Evolutionary conservation across 1,140 invertebrate genomes (phyloP).

Genomic region (Solen grandis): DNA sequence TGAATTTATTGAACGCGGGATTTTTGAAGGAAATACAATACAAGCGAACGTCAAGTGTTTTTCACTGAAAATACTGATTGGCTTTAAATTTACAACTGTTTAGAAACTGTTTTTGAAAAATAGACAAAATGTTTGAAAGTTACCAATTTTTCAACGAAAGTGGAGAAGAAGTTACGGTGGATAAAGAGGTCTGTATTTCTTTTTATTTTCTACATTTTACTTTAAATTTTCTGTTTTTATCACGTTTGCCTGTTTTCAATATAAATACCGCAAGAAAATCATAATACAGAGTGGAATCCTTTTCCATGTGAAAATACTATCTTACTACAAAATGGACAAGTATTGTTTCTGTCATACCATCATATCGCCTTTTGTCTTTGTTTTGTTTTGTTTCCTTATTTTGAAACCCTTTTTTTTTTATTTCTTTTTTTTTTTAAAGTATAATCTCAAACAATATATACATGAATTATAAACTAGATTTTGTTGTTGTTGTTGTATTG

Average conservation of each 20-base stretch:
- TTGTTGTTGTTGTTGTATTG: too few relatives aligned
- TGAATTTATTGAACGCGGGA: too few relatives aligned
- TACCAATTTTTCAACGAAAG: background rate
- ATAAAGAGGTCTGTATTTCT: background rate
- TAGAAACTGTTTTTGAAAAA: background rate
- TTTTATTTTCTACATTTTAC: background rate
- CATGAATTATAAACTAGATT: too few relatives aligned
- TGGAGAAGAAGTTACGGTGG: background rate
- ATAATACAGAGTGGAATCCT: background rate
- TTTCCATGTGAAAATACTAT: background rate
- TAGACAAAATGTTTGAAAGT: background rate
- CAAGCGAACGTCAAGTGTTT: too few relatives aligned
- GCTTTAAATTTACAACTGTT: too few relatives aligned
- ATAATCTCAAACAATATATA: too few relatives aligned
- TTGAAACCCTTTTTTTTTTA: too few relatives aligned
- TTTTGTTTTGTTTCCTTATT: too few relatives aligned
- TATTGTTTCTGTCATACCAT: background rate
- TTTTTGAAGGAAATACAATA: too few relatives aligned
- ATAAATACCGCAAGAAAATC: too few relatives aligned
- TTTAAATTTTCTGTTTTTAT: background rate
- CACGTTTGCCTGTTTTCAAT: background rate
- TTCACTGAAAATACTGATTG: too few relatives aligned
- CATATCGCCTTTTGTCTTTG: background rate
- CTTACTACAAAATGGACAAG: background rate
- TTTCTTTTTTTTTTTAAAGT: too few relatives aligned